These are phyloP conservation scores for Eulemur rufifrons DNA, from an alignment of 2,113 vertebrate species.

Conservation along the genomic window DNA sequence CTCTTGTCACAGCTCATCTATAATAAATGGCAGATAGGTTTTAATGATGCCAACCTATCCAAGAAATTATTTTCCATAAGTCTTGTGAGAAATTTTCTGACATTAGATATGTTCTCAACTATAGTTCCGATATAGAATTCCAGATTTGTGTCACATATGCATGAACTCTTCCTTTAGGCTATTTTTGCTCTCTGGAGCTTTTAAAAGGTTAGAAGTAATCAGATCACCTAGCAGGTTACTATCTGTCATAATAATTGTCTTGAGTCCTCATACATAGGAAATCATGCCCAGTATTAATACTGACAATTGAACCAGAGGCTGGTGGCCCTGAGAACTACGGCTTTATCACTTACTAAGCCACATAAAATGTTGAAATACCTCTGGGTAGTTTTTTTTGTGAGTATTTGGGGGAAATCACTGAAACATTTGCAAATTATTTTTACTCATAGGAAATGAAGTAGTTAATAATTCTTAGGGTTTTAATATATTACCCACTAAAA, in stretches of 20 bases:
- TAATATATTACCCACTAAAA: neutral
- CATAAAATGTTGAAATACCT: neutral
- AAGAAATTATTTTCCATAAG: slow-evolving; percentile 80
- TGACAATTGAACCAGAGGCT: slow-evolving; percentile 73
- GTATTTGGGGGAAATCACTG: neutral
- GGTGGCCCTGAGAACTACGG: neutral
- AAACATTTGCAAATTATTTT: neutral
- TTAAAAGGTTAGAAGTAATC: slow-evolving; percentile 84
- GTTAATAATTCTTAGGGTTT: neutral
- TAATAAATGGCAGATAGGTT: slow-evolving; percentile 73
- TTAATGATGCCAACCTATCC: slow-evolving; percentile 76
- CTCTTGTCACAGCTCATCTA: slow-evolving; percentile 58
- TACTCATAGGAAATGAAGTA: neutral
- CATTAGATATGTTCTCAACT: slow-evolving; percentile 78
- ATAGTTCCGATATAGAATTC: slow-evolving; percentile 72
- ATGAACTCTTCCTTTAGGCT: slow-evolving; percentile 74
- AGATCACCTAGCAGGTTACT: slow-evolving; percentile 78
- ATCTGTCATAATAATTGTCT: slow-evolving; percentile 82
- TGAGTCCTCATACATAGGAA: slow-evolving; percentile 75
- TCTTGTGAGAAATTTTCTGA: slow-evolving; percentile 80
- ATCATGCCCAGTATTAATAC: slow-evolving; percentile 74
- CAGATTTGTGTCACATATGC: slow-evolving; percentile 78
- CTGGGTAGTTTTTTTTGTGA: neutral
- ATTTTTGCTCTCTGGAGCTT: slow-evolving; percentile 79
- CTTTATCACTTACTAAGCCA: neutral